Percentiles rank a stretch among this genome's conserved stretches.
Conservation (phyloP, 1,140 invertebrate genomes). For the Camponotus floridanus region DNA sequence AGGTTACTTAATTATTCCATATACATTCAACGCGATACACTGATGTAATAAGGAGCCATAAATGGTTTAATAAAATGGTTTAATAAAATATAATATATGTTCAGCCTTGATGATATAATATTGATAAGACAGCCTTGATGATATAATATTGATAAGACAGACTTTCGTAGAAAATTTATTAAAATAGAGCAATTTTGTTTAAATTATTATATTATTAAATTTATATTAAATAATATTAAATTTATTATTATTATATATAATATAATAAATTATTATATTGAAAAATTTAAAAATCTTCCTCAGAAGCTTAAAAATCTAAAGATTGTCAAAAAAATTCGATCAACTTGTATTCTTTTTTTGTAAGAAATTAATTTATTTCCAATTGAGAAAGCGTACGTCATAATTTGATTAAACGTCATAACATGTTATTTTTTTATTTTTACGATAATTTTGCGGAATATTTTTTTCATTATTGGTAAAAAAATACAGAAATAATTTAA, state of each 20-base stretch:
- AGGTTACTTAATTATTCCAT: constrained; percentile 11
- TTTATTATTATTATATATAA: no score
- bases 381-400: not conserved
- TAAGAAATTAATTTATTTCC: constrained; percentile 19
- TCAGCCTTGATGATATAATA: not conserved
- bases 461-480: not conserved
- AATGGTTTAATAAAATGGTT: constrained; percentile 16
- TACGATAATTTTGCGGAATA: not conserved
- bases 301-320: not conserved
- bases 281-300: not conserved
- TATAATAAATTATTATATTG: not conserved
- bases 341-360: not conserved
- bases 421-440: not conserved
- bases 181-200: not conserved
- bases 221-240: no score
- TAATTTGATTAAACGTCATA: constrained; percentile 13
- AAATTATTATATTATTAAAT: constrained; percentile 12
- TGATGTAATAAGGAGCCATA: not conserved
- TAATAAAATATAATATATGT: no score
- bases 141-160: constrained; percentile 34
- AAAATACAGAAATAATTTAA: not conserved
- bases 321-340: constrained; percentile 22
- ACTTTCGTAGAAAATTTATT: constrained; percentile 13
- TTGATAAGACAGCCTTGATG: constrained; percentile 25
- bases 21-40: not conserved